Conservation (phyloP, 2,888 invertebrate genomes). For the Lasioglossum figueresi region DNA sequence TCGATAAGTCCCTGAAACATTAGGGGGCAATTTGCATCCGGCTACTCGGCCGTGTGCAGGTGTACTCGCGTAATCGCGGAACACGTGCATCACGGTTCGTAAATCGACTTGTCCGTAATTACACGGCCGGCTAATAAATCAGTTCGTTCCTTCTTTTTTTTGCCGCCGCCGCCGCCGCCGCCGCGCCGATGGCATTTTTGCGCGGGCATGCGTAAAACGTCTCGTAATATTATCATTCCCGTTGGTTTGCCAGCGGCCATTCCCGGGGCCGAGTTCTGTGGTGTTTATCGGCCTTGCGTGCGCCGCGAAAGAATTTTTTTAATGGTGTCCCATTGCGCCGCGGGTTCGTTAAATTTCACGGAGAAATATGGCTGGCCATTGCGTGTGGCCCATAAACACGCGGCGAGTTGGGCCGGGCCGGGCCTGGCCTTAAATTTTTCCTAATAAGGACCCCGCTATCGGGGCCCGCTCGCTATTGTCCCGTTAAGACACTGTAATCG, state of each 20-base stretch:
- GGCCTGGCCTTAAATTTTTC: conserved; percentile 55
- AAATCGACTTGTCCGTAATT: conserved; percentile 19
- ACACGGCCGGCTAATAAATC: conserved; percentile 22
- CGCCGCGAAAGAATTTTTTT: conserved; percentile 76
- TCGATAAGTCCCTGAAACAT: not conserved
- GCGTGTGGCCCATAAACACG: conserved; percentile 49
- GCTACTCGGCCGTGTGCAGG: not conserved
- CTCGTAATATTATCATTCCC: conserved; percentile 57
- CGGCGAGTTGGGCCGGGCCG: not conserved
- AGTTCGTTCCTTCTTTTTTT: not conserved
- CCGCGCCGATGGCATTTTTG: conserved; percentile 28
- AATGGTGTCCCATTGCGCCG: conserved; percentile 75
- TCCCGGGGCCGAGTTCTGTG: conserved; percentile 14
- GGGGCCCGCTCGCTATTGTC: conserved; percentile 48
- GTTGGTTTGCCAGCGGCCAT: conserved; percentile 28
- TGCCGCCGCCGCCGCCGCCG: no score
- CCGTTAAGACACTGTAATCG: conserved; percentile 51
- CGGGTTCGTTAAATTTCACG: conserved; percentile 72
- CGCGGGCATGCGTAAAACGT: conserved; percentile 50
- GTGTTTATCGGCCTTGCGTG: conserved; percentile 71
- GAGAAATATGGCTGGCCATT: conserved; percentile 64
- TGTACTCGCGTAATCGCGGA: not conserved
- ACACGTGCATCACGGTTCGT: not conserved
- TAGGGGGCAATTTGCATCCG: not conserved
- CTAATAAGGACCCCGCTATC: conserved; percentile 54